These are phyloP conservation scores for Hydriomena furcata DNA, from an alignment of 2,888 invertebrate species.

Conservation along the genomic window DNA sequence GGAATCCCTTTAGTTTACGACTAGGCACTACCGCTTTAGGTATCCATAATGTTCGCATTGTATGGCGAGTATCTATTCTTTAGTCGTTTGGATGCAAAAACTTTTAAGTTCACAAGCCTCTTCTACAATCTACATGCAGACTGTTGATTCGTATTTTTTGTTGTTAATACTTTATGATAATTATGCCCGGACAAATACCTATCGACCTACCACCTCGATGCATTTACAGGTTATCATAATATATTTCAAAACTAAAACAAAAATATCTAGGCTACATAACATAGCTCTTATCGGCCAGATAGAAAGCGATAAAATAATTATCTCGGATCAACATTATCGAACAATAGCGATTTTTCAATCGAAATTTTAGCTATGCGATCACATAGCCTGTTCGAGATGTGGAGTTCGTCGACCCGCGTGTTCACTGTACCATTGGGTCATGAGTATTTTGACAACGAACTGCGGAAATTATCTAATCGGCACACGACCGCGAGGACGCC, in stretches of 20 bases:
- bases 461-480: conserved; percentile 83
- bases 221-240: conserved; percentile 7
- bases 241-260: conserved; percentile 8
- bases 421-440: conserved; percentile 82
- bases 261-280: conserved; percentile 41
- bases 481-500: conserved; percentile 78
- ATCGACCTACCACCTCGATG: conserved; percentile 7
- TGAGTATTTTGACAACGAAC: conserved; percentile 82
- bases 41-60: neutral
- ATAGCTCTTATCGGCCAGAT: conserved; percentile 23
- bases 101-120: neutral
- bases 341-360: conserved; percentile 58
- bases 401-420: conserved; percentile 68
- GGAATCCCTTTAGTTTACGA: conserved; percentile 11
- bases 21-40: conserved; percentile 1
- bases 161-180: neutral
- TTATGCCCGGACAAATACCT: neutral
- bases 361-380: conserved; percentile 47
- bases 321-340: conserved; percentile 50
- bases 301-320: conserved; percentile 34
- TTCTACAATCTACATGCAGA: neutral
- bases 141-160: neutral
- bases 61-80: too few relatives aligned
- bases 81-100: neutral
- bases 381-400: conserved; percentile 54